Conservation (phyloP, 2,888 invertebrate genomes). For the Hypomecis atomaria region DNA sequence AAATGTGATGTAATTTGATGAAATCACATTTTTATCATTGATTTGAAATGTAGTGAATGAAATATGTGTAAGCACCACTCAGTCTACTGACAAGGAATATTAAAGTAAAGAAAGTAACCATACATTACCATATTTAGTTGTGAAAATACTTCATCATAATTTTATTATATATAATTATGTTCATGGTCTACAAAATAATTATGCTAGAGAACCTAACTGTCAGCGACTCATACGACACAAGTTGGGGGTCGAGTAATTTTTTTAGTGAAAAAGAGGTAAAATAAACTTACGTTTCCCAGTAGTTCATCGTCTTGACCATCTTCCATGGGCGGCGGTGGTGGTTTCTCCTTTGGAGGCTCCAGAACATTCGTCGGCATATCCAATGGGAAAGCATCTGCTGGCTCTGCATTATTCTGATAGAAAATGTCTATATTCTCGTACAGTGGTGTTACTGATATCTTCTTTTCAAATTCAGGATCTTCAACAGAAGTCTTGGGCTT, state of each 20-base stretch:
- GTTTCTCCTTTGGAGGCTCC: constrained; percentile 94
- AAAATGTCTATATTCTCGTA: constrained; percentile 87
- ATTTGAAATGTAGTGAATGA: too few relatives aligned
- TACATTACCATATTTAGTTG: constrained; percentile 17
- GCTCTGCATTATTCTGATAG: constrained; percentile 69
- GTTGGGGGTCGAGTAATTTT: too few relatives aligned
- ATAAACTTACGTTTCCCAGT: constrained; percentile 72
- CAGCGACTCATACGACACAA: too few relatives aligned
- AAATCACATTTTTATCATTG: too few relatives aligned
- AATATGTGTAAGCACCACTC: too few relatives aligned
- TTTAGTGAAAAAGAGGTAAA: background rate
- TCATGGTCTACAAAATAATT: background rate
- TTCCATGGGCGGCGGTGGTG: constrained; percentile 91
- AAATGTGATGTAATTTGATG: too few relatives aligned
- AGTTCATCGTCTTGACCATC: constrained; percentile 73
- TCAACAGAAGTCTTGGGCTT: constrained; percentile 31
- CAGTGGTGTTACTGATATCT: constrained; percentile 80
- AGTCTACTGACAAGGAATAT: too few relatives aligned
- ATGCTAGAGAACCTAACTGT: too few relatives aligned
- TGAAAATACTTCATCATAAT: too few relatives aligned
- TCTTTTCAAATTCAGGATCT: constrained; percentile 61
- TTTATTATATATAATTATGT: too few relatives aligned
- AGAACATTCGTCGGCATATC: constrained; percentile 84
- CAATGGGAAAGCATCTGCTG: constrained; percentile 77
- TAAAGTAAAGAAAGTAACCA: background rate